Evolutionary conservation across 2,797 vertebrate species (phyloP).

Genomic region (Danio kyathit): DNA sequence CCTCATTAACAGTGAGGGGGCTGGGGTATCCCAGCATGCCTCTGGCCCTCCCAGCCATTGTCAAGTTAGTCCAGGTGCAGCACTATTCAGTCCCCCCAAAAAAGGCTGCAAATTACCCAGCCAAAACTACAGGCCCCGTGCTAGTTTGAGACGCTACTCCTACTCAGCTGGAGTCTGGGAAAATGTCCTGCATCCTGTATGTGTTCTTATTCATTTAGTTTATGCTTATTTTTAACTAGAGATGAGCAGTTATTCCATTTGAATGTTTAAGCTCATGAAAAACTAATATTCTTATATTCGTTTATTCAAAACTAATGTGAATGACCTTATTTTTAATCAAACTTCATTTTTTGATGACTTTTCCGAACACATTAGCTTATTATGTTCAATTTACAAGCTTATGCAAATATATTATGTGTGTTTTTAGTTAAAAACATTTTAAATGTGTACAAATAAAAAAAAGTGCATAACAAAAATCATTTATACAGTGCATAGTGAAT

Average conservation of each 20-base stretch:
- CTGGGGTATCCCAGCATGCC: slow-evolving; percentile 66
- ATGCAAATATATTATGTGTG: no score
- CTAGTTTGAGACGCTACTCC: slow-evolving; percentile 36
- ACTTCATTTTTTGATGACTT: no score
- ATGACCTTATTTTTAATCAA: background rate
- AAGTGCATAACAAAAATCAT: no score
- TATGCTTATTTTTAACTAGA: background rate
- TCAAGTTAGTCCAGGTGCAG: slow-evolving; percentile 79
- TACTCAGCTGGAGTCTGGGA: slow-evolving; percentile 54
- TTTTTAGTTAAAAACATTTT: no score
- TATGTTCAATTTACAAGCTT: no score
- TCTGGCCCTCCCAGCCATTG: slow-evolving; percentile 73
- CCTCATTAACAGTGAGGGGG: slow-evolving; percentile 78
- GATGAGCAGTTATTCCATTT: no score
- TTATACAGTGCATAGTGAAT: no score
- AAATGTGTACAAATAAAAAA: no score
- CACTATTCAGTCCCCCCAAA: slow-evolving; percentile 69
- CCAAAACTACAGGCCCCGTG: slow-evolving; percentile 51
- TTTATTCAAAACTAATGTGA: no score
- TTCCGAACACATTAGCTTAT: no score
- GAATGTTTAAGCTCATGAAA: background rate
- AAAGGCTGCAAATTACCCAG: slow-evolving; percentile 56
- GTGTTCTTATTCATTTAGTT: background rate
- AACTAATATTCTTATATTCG: background rate
- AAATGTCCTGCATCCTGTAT: slow-evolving; percentile 30